Base-by-base conservation (phyloP, 2,113 vertebrate species). In the Takifugu flavidus region DNA sequence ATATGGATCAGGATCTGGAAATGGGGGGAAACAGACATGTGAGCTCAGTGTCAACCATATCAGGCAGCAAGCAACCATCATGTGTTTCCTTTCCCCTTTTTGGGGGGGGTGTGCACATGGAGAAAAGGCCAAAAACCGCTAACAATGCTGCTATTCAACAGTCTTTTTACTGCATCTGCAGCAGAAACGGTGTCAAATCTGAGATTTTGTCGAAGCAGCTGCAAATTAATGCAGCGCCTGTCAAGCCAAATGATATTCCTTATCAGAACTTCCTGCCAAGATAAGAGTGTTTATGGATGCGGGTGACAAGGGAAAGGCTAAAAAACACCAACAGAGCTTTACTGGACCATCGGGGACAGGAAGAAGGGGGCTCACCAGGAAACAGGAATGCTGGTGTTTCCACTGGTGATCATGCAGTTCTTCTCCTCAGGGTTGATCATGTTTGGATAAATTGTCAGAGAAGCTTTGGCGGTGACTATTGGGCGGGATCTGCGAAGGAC, bases 361-460 rank as follows among this genome's bases (percentile, higher is more conserved):
- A 39, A 39, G 25, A 42, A 59, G 26, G 53, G 25, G 27, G 78
- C 92, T 84, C 78, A 96, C 95, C 95, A 97, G 65, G 95, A 89
- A 61, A 94, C 94, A 0, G 81, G 87, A 56, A 83, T 84, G 28
- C 56, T 89, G 43, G 71, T 57, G 67, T 91, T 92, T 58, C 81
- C 87, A 67, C 11, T 83, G 53, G 52, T 66, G 59, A 89, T 42
- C 1, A 90, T 34, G 63, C 95, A 97, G 73, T 81, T 87, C 53
- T 92, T 94, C 75, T 96, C 95, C 47, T 97, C 95, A 0, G 95
- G 95, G 85, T 96, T 97, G 84, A 97, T 94, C 93, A 96, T 94
- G 64, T 90, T 83, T 1, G 95, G 94, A 56, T 82, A 89, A 50
- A 97, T 89, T 4, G 76, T 87, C 74, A 96, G 89, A 3, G 87